These are phyloP conservation scores for Mesocricetus auratus DNA, from an alignment of 2,113 vertebrate genomes.

Conservation along the genomic window DNA sequence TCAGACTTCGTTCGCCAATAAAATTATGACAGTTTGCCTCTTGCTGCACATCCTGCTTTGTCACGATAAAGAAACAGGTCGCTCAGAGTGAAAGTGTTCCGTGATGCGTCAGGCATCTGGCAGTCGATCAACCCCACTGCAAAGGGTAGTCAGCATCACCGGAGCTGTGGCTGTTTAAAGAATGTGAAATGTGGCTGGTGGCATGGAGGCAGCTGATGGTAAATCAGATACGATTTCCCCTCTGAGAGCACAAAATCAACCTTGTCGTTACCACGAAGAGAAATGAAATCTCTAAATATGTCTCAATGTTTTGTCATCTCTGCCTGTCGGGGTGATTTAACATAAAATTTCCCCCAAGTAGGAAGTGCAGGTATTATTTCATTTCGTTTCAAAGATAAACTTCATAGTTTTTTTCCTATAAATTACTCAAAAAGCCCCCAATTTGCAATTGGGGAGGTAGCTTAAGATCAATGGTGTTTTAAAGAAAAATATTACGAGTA, in stretches of 20 bases:
- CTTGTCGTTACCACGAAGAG: constrained; percentile 78
- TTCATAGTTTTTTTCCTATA: constrained; percentile 68
- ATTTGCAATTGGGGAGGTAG: constrained; percentile 75
- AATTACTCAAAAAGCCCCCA: constrained; percentile 74
- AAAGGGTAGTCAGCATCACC: constrained; percentile 43
- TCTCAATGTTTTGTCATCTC: constrained; percentile 77
- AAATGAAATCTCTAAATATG: constrained; percentile 86
- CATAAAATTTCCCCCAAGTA: constrained; percentile 75
- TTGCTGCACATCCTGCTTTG: not conserved
- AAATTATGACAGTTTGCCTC: constrained; percentile 45
- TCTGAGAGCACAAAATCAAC: constrained; percentile 77
- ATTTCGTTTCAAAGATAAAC: constrained; percentile 82
- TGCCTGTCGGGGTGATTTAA: constrained; percentile 77
- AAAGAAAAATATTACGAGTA: constrained; percentile 74
- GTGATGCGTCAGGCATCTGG: constrained; percentile 31
- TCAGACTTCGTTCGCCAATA: not conserved
- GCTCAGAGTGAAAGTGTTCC: not conserved
- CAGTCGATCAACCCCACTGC: constrained; percentile 21
- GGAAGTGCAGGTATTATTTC: constrained; percentile 66
- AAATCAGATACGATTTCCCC: constrained; percentile 77
- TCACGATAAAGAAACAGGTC: constrained; percentile 62
- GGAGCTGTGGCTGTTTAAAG: constrained; percentile 48
- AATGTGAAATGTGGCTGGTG: constrained; percentile 71
- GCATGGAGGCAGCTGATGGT: constrained; percentile 61
- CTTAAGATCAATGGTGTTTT: constrained; percentile 78